Evolutionary conservation across 2,797 vertebrate species (phyloP).

Genomic region (Bryconaethiops microstoma): DNA sequence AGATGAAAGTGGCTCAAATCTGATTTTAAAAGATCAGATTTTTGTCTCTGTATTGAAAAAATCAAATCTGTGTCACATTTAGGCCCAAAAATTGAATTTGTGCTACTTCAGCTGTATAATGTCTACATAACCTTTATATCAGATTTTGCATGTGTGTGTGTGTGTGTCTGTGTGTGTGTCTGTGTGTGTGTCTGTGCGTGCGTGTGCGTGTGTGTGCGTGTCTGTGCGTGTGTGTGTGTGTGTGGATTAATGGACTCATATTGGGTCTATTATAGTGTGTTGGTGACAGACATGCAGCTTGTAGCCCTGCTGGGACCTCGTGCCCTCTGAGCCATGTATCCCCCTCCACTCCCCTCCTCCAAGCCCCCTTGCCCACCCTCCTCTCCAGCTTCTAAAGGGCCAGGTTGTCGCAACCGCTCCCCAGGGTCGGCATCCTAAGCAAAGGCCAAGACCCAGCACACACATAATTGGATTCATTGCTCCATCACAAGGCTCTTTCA

Average conservation of each 20-base stretch:
- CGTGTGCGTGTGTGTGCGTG: constrained; percentile 2
- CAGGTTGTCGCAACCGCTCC: constrained; percentile 54
- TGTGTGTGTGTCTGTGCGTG: too few relatives aligned
- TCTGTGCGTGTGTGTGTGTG: not conserved
- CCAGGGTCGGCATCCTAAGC: constrained; percentile 45
- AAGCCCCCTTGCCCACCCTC: constrained; percentile 17
- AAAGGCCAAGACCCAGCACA: constrained; percentile 50
- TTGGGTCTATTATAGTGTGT: constrained; percentile 47
- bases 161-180: too few relatives aligned
- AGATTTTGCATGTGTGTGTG: not conserved
- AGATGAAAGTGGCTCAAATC: not conserved
- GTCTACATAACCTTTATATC: not conserved
- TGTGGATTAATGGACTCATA: constrained; percentile 51
- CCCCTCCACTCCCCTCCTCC: not conserved
- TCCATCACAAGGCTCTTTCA: constrained; percentile 46
- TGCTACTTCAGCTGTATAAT: not conserved
- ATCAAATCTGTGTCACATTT: too few relatives aligned
- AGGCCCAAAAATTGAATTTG: not conserved
- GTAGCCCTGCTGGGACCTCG: constrained; percentile 36
- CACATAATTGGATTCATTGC: constrained; percentile 55
- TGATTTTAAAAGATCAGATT: not conserved
- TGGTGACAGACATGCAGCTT: constrained; percentile 49
- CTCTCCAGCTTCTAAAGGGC: constrained; percentile 50
- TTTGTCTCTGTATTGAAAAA: not conserved
- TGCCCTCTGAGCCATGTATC: constrained; percentile 44